Evolutionary conservation across 2,113 vertebrate species (phyloP).

Genomic region (Acrocephalus kingi): DNA sequence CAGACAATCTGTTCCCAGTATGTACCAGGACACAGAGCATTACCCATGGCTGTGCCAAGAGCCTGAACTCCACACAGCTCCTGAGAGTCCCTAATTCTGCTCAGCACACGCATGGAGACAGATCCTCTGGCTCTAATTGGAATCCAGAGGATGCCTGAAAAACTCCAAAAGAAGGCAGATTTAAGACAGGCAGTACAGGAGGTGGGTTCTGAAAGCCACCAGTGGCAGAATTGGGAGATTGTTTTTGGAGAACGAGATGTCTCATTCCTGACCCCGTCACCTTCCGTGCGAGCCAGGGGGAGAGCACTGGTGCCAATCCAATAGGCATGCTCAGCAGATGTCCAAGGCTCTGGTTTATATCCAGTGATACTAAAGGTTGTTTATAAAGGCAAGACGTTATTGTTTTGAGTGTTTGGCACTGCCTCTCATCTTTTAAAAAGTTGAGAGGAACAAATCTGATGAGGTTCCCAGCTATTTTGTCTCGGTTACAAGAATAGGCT

Average conservation of each 20-base stretch:
- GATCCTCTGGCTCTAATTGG: neutral
- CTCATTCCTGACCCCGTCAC: constrained; percentile 49
- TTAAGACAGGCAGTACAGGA: neutral
- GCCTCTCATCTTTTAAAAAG: constrained; percentile 50
- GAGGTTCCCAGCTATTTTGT: constrained; percentile 60
- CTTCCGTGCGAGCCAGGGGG: neutral
- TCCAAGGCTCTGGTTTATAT: constrained; percentile 65
- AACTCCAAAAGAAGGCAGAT: neutral
- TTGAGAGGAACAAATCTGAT: constrained; percentile 46
- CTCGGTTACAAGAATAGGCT: neutral
- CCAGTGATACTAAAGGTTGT: constrained; percentile 57
- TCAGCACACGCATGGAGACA: fast-evolving
- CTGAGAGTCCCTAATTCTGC: neutral
- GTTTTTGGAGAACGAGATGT: constrained; percentile 53
- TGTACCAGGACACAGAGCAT: neutral
- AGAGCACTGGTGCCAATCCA: constrained; percentile 40
- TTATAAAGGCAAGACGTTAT: constrained; percentile 66
- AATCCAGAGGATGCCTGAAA: neutral
- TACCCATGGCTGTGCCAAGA: neutral
- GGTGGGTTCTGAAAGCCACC: neutral
- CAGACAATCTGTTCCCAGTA: constrained; percentile 10
- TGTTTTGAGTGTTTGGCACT: constrained; percentile 60
- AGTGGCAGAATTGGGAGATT: constrained; percentile 26
- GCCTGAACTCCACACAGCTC: neutral
- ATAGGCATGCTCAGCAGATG: constrained; percentile 53